Conservation (phyloP, 1,140 invertebrate species). For the Sarcophaga bullata region DNA sequence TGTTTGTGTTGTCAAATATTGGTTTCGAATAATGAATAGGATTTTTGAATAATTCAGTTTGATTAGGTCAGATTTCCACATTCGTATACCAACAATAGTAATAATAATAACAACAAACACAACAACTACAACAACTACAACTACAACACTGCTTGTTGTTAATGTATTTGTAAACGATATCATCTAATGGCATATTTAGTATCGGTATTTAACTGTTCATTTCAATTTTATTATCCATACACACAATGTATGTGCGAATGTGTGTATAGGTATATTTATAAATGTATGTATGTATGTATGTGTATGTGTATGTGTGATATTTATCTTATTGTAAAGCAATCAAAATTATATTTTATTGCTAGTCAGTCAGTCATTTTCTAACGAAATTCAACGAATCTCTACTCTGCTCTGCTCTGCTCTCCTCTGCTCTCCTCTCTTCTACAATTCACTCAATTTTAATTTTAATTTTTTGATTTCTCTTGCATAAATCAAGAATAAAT, state of each 20-base stretch:
- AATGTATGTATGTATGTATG: too few species aligned
- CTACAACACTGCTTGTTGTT: neutral
- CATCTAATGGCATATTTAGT: constrained; percentile 18
- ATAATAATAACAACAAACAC: neutral
- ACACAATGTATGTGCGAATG: too few species aligned
- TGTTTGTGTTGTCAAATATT: too few species aligned
- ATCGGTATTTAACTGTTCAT: constrained; percentile 21
- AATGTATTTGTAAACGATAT: neutral
- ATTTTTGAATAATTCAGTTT: constrained; percentile 27
- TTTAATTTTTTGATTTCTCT: neutral
- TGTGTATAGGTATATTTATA: too few species aligned
- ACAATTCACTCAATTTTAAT: too few species aligned
- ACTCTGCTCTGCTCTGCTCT: too few species aligned
- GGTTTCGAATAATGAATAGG: neutral
- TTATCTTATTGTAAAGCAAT: constrained; percentile 1
- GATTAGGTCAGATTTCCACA: constrained; percentile 24
- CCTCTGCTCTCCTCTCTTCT: neutral
- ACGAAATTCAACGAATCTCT: neutral
- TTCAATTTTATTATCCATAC: neutral
- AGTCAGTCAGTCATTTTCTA: neutral
- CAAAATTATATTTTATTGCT: constrained; percentile 5
- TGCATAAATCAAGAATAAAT: neutral
- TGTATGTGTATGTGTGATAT: neutral
- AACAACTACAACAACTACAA: too few species aligned
- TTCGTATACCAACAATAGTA: neutral